A percentile compares a stretch with the other conserved stretches of the same genome.
These are phyloP conservation scores for Drosophila mettleri DNA, from an alignment of 2,888 invertebrate species.

Conservation along the genomic window DNA sequence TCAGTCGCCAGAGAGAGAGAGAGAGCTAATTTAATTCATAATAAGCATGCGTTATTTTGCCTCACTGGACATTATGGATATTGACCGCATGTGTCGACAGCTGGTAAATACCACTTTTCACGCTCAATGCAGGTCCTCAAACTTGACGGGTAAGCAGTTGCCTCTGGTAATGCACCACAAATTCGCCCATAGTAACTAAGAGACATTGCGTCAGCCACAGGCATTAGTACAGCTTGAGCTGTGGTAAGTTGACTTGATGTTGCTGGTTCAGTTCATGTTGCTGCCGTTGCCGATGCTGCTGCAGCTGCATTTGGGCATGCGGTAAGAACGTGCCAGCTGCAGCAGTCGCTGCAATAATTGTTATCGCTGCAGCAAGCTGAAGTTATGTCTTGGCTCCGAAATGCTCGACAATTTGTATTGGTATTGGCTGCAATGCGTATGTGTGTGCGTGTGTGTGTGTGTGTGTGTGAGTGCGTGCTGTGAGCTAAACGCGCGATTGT, in stretches of 20 bases:
- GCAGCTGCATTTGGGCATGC: constrained; percentile 40
- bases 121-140: constrained; percentile 5
- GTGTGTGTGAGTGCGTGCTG: constrained; percentile 9
- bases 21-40: background rate
- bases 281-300: constrained; percentile 1
- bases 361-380: constrained; percentile 32
- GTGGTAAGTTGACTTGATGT: constrained; percentile 16
- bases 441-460: background rate
- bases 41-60: constrained; percentile 3
- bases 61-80: constrained; percentile 5
- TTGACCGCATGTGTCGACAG: background rate
- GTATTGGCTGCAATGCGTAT: constrained; percentile 10
- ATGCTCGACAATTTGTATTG: constrained; percentile 30
- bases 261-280: background rate
- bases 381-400: constrained; percentile 34
- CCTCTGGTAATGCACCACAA: constrained; percentile 1
- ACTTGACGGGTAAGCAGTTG: background rate
- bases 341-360: constrained; percentile 38
- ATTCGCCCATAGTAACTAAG: constrained; percentile 41
- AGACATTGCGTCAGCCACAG: constrained; percentile 65
- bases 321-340: constrained; percentile 39
- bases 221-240: constrained; percentile 46
- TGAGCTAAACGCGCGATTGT: background rate
- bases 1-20: no score
- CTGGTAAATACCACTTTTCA: constrained; percentile 17